These are phyloP conservation scores for Stenotaenia linearis DNA, from an alignment of 2,888 invertebrate genomes.

Conservation along the genomic window DNA sequence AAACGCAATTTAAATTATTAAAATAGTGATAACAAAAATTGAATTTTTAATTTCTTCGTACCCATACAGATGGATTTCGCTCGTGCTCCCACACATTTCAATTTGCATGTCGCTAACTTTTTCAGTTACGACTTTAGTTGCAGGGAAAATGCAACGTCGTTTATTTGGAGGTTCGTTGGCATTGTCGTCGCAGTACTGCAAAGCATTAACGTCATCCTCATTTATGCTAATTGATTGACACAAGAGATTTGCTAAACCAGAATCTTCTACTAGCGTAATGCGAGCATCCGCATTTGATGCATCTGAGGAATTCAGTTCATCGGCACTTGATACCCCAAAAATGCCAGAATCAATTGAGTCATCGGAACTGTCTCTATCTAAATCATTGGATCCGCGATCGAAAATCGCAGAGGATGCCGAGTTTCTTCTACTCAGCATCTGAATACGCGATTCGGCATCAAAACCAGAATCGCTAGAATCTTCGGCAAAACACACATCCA, in stretches of 20 bases:
- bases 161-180: conserved; percentile 10
- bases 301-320: background rate
- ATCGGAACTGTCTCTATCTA: conserved; percentile 33
- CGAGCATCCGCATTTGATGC: background rate
- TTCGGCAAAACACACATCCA: conserved; percentile 50
- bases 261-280: background rate
- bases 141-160: background rate
- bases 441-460: conserved; percentile 60
- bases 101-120: background rate
- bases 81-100: background rate
- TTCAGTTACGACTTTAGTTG: background rate
- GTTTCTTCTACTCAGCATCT: background rate
- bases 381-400: conserved; percentile 30
- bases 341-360: conserved; percentile 36
- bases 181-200: background rate
- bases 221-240: conserved; percentile 28
- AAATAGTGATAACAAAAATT: no score
- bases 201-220: background rate
- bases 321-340: conserved; percentile 27
- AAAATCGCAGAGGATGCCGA: background rate
- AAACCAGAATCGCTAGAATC: conserved; percentile 86
- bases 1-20: no score
- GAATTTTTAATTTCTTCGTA: background rate
- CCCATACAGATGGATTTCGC: background rate
- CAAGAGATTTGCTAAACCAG: conserved; percentile 7